These are phyloP conservation scores for Lepidocyrtinus sp. DNA, from an alignment of 2,888 invertebrate species.

Conservation along the genomic window DNA sequence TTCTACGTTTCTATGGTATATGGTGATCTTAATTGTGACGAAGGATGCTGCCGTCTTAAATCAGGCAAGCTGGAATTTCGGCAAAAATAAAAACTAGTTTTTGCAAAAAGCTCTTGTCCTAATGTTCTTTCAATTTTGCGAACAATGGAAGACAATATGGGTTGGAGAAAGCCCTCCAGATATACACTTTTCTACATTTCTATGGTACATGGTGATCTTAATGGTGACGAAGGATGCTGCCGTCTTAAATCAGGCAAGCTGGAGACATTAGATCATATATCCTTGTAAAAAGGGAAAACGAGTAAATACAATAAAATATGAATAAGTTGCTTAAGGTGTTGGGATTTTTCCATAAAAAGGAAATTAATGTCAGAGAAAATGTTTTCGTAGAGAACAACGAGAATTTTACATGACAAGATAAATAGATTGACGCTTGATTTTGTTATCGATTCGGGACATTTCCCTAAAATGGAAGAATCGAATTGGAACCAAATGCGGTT, in stretches of 20 bases:
- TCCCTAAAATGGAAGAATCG: background rate
- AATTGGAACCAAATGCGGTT: background rate
- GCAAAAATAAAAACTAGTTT: background rate
- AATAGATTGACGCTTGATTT: background rate
- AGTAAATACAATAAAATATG: background rate
- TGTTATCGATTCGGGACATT: background rate
- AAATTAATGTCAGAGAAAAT: background rate
- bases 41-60: background rate
- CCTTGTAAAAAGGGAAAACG: background rate
- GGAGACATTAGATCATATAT: background rate
- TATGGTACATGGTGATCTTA: too few species aligned
- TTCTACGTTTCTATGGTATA: too few species aligned
- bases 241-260: background rate
- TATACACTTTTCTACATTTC: background rate
- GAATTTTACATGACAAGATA: background rate
- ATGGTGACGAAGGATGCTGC: background rate
- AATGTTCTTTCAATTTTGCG: background rate
- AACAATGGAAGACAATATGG: background rate
- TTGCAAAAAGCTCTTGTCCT: background rate
- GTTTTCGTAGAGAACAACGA: background rate
- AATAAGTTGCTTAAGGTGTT: background rate
- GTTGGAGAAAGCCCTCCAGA: background rate
- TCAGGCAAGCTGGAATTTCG: background rate
- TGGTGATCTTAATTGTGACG: too few species aligned
- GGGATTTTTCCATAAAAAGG: background rate